Evolutionary conservation across 2,113 vertebrate species (phyloP).

Genomic region (Myrmecobius fasciatus): DNA sequence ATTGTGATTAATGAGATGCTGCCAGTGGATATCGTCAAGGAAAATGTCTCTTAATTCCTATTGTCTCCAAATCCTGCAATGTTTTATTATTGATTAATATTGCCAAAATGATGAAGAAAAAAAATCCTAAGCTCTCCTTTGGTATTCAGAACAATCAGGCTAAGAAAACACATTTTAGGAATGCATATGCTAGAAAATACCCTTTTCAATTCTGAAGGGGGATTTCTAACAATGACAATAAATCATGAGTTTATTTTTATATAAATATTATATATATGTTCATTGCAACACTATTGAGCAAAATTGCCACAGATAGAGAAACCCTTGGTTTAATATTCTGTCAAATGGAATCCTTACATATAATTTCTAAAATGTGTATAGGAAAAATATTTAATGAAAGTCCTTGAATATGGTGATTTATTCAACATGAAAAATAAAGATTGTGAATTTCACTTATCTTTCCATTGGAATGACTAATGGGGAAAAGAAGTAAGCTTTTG

Average conservation of each 20-base stretch:
- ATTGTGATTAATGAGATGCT: constrained; percentile 44
- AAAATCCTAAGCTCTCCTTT: background rate
- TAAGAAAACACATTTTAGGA: constrained; percentile 36
- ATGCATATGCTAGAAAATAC: constrained; percentile 42
- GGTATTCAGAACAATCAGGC: constrained; percentile 29
- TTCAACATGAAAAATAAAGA: background rate
- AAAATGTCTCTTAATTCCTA: constrained; percentile 61
- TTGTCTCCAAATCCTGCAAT: constrained; percentile 40
- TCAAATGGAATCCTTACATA: constrained; percentile 43
- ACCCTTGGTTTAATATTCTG: constrained; percentile 18
- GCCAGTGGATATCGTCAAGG: constrained; percentile 16
- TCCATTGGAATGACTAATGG: background rate
- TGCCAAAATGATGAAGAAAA: background rate
- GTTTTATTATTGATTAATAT: constrained; percentile 59
- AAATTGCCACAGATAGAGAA: background rate
- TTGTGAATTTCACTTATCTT: background rate
- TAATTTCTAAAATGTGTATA: constrained; percentile 41
- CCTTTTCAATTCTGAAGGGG: background rate
- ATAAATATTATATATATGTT: background rate
- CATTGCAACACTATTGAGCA: background rate
- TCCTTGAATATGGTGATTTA: constrained; percentile 30
- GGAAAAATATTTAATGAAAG: constrained; percentile 33
- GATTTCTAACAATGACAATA: background rate
- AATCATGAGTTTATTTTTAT: constrained; percentile 23
- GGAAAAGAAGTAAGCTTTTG: background rate